A percentile compares a stretch with the other conserved stretches of the same genome.
These are phyloP conservation scores for Iphiclides podalirius DNA, from an alignment of 2,888 invertebrate species.

Conservation along the genomic window DNA sequence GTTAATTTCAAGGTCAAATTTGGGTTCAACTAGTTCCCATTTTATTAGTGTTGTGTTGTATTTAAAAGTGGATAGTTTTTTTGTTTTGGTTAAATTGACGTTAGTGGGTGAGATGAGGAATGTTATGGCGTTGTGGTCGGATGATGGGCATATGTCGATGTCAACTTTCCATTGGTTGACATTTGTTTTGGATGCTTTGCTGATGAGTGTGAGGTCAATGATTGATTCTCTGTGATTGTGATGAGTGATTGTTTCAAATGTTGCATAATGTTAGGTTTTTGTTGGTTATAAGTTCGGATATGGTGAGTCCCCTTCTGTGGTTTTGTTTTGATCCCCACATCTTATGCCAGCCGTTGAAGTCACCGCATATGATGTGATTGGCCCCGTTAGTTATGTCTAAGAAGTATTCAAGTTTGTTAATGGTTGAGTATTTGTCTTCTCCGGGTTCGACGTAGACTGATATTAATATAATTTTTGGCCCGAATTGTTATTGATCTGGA, in stretches of 20 bases:
- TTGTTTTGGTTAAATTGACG: too few relatives aligned
- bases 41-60: neutral
- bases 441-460: neutral
- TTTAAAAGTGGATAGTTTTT: neutral
- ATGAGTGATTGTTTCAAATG: conserved; percentile 26
- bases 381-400: neutral
- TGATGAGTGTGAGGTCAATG: conserved; percentile 22
- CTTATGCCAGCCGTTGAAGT: neutral
- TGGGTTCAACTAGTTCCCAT: too few relatives aligned
- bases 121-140: conserved; percentile 26
- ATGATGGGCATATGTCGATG: conserved; percentile 14
- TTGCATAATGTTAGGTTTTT: conserved; percentile 17
- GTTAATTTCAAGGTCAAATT: neutral
- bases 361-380: neutral
- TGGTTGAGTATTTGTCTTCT: neutral
- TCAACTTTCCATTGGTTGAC: conserved; percentile 21
- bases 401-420: neutral
- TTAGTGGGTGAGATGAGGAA: neutral
- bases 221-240: conserved; percentile 10
- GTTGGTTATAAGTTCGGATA: conserved; percentile 5
- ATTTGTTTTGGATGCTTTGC: neutral
- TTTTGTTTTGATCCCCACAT: neutral
- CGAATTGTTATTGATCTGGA: too few relatives aligned
- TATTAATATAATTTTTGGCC: neutral
- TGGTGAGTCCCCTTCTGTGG: neutral